These are phyloP conservation scores for Sebastes kiyomatsui DNA, from an alignment of 2,797 vertebrate genomes.

Conservation along the genomic window DNA sequence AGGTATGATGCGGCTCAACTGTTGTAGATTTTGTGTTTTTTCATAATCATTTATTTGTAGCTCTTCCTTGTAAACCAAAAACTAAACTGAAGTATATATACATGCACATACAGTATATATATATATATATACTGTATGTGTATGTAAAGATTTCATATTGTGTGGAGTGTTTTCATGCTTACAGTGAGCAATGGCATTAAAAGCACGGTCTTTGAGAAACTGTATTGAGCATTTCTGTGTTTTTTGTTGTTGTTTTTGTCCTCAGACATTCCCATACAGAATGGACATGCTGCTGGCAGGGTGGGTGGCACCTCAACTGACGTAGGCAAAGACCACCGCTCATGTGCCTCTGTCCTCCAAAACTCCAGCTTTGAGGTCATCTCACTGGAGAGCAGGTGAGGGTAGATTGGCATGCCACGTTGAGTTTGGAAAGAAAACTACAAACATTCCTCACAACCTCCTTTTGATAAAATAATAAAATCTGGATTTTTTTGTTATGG, in stretches of 20 bases:
- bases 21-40: not conserved
- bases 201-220: not conserved
- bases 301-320: not conserved
- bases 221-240: not conserved
- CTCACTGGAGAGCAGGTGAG: conserved; percentile 80
- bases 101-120: too few relatives aligned
- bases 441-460: not conserved
- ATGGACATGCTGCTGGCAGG: conserved; percentile 39
- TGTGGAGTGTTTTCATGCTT: not conserved
- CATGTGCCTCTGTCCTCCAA: conserved; percentile 53
- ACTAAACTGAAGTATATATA: too few relatives aligned
- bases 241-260: not conserved
- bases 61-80: not conserved
- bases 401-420: not conserved
- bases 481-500: not conserved
- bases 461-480: not conserved
- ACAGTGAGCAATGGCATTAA: not conserved
- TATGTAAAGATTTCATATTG: not conserved
- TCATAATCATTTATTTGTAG: not conserved
- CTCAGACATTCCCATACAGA: conserved; percentile 57
- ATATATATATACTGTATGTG: too few relatives aligned
- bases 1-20: conserved; percentile 6
- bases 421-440: not conserved
- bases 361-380: conserved; percentile 81
- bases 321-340: conserved; percentile 16